Base-by-base conservation (phyloP, 37 sponge, comb jelly and placozoan genomes). In the Axinella damicornis region DNA sequence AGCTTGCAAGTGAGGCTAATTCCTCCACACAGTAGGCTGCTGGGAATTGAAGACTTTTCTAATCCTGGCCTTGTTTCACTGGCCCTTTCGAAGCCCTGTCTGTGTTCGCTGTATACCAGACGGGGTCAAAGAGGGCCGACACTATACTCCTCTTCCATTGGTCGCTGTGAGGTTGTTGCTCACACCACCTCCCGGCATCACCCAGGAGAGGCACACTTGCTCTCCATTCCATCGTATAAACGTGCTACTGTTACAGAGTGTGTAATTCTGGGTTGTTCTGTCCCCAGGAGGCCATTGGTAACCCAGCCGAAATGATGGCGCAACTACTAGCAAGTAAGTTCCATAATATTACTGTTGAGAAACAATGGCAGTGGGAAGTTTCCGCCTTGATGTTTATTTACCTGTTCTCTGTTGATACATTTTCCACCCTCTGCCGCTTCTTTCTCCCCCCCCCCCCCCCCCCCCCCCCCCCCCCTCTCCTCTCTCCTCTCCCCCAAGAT, bases 41-140 rank as follows among this genome's bases (percentile, higher is more conserved):
- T n/a, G n/a, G n/a, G n/a, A n/a, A n/a, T n/a, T n/a, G n/a, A 46
- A 46, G 46, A 46, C 46, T 46, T 46, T 9, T 9, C 46, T 12
- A 46, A 46, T 46, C 9, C 9, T 46, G 6, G 4, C 46, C 9
- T 4, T 12, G 9, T 46, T 56, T 56, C 30, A 27, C 20, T 71
- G 84, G 84, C 92, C 71, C 73, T 55, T 66, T 87, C 88, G 88
- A 87, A 92, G 88, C 80, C 83, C 88, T 34, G 53, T 0, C 79
- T 68, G 52, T 54, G 46, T 74, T 11, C 73, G 19, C 34, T 82
- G 46, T 46, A 71, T 89, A 22, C 38, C 54, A 62, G 65, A 28
- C 25, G 65, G 84, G 57, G 90, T 89, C 84, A 89, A 78, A 65
- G 6, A 59, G 71, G 56, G 90, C 90, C 73, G 12, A 89, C 5